These are phyloP conservation scores for Papilio machaon DNA, from an alignment of 1,140 invertebrate genomes.

Conservation along the genomic window DNA sequence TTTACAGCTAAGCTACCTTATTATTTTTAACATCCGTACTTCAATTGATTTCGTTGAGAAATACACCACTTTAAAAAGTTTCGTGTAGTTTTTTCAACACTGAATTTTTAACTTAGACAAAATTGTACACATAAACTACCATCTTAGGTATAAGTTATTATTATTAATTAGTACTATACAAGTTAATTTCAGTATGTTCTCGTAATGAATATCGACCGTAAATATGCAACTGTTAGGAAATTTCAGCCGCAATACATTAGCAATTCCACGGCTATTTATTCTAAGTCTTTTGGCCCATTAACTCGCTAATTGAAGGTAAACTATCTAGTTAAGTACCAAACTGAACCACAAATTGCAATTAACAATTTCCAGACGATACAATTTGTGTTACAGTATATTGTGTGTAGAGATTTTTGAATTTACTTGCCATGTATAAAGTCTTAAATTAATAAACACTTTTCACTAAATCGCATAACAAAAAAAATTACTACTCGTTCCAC, in stretches of 20 bases:
- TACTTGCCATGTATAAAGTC: background rate
- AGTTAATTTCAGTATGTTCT: conserved; percentile 2
- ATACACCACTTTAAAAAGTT: background rate
- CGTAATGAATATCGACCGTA: conserved; percentile 45
- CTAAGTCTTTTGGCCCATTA: conserved; percentile 48
- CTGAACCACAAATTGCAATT: conserved; percentile 63
- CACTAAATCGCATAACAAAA: too few relatives aligned
- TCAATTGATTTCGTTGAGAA: conserved; percentile 50
- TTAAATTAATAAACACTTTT: background rate
- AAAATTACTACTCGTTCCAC: too few relatives aligned
- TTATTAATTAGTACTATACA: background rate
- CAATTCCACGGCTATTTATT: conserved; percentile 55
- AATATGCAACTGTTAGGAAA: conserved; percentile 48
- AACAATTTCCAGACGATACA: conserved; percentile 60
- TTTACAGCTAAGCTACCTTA: conserved; percentile 70
- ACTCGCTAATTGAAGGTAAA: conserved; percentile 67
- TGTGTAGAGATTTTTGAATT: conserved; percentile 43
- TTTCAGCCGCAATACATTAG: conserved; percentile 54
- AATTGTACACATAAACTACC: background rate
- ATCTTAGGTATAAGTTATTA: too few relatives aligned
- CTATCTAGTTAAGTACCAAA: conserved; percentile 70
- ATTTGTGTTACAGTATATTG: background rate
- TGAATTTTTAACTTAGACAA: background rate
- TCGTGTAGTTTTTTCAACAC: background rate
- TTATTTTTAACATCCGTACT: conserved; percentile 70